Evolutionary conservation across 2,888 invertebrate genomes (phyloP), one percentile per base, ranked within the genome.

Genomic region (Ligdia adustata): DNA sequence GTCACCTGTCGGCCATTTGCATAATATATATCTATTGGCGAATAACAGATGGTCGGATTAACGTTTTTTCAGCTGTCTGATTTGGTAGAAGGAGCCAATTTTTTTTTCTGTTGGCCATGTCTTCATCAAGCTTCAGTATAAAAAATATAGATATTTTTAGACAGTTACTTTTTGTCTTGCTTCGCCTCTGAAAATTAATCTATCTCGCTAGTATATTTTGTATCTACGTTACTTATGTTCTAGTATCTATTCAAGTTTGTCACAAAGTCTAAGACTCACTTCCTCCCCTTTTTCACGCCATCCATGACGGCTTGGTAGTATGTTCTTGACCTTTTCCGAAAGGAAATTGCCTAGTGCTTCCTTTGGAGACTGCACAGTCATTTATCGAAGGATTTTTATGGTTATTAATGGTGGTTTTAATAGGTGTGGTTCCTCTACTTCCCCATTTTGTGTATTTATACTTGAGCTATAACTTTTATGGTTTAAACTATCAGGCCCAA

Each of bases 11-110:
- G 48, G 41, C 18, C 41, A 52, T 52, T 57, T 55, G 48, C 49
- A 55, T 57, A n/a, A n/a, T n/a, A 46, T 32, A 47, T 40, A 41
- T 55, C 73, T 72, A 68, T 57, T 64, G 50, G 31, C 64, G 59
- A 68, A 66, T 63, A 65, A 59, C 57, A 60, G 60, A 48, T 55
- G 47, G 34, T 40, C 14, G 33, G 32, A 13, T 38, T 58, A 59
- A 67, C 68, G 72, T 77, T 78, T 79, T 79, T 77, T 64, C 75
- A 53, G 67, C 69, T 67, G 77, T 13, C 43, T 22, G 18, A 20
- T 40, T n/a, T 28, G 31, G 27, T 9, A n/a, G n/a, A n/a, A n/a
- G n/a, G n/a, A n/a, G n/a, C n/a, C n/a, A n/a, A n/a, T n/a, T n/a
- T n/a, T n/a, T n/a, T n/a, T n/a, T n/a, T n/a, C n/a, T n/a, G n/a